Conservation (phyloP, 2,797 vertebrate genomes). For the Tinamus major region DNA sequence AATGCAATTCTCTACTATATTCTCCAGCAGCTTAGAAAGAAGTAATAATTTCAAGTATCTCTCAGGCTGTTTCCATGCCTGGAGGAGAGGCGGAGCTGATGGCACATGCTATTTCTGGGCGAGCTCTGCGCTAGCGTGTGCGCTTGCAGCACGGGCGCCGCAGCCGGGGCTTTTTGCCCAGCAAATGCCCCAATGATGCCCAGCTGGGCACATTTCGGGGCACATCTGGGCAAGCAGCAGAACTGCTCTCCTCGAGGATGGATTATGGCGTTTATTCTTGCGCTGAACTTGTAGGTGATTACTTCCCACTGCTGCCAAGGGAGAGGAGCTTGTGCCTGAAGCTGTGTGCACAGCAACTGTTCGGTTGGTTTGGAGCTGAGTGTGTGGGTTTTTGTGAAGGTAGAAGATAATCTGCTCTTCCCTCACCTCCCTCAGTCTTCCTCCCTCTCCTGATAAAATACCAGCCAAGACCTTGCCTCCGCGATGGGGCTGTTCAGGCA, state of each 20-base stretch:
- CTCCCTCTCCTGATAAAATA: background rate
- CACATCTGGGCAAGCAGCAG: too few species aligned
- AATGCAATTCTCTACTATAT: background rate
- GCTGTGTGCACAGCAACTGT: slow-evolving; percentile 9
- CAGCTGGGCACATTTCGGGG: background rate
- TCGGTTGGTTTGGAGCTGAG: slow-evolving; percentile 8
- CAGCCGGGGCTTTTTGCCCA: background rate
- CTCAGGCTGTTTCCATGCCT: background rate
- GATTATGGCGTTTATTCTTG: background rate
- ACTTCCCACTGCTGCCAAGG: background rate
- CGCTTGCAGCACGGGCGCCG: background rate
- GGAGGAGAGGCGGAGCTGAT: background rate
- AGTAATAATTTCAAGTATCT: background rate
- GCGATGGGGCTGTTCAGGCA: background rate
- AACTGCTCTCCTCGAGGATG: background rate
- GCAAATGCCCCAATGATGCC: background rate
- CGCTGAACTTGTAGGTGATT: background rate
- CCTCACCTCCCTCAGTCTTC: background rate
- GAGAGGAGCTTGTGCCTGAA: background rate
- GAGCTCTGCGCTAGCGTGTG: rapidly evolving
- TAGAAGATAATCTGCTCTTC: slow-evolving; percentile 45
- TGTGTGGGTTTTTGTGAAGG: slow-evolving; percentile 63
- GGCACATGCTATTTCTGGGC: background rate
- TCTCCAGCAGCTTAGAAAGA: background rate
- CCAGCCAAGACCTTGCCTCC: background rate